These are phyloP conservation scores for Stenurella melanura DNA, from an alignment of 2,888 invertebrate genomes.

Conservation along the genomic window DNA sequence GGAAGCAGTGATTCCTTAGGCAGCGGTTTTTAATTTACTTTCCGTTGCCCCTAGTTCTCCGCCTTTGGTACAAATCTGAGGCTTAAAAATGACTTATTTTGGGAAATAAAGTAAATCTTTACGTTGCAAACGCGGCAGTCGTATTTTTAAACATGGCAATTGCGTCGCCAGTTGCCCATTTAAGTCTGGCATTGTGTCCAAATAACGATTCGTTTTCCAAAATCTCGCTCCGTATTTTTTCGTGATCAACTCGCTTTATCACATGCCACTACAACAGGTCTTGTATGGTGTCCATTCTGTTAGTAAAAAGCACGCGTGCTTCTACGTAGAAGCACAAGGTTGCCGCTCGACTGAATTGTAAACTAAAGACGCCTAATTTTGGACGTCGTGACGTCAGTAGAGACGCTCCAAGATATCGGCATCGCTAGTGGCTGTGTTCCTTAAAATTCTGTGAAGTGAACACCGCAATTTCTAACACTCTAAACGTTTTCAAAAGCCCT, in stretches of 20 bases:
- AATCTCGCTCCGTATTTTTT: conserved; percentile 12
- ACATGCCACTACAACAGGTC: background rate
- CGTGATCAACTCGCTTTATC: background rate
- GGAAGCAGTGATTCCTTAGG: no score
- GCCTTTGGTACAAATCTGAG: background rate
- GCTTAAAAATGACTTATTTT: background rate
- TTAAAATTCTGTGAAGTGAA: conserved; percentile 63
- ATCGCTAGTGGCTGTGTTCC: conserved; percentile 58
- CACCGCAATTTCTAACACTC: conserved; percentile 55
- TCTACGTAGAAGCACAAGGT: conserved; percentile 54
- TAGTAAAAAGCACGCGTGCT: background rate
- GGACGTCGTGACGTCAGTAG: conserved; percentile 67
- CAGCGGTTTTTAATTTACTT: no score
- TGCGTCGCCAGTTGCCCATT: background rate
- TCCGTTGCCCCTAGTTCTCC: background rate
- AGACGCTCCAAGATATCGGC: conserved; percentile 51
- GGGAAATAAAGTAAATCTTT: background rate
- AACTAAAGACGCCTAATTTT: conserved; percentile 65
- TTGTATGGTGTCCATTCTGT: background rate
- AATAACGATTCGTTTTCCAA: background rate
- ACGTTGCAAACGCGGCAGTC: background rate
- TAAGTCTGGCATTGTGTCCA: background rate
- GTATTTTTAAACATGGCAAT: conserved; percentile 4
- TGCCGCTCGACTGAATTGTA: conserved; percentile 55
- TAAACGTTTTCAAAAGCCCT: conserved; percentile 19